Base-by-base conservation (phyloP, 2,113 vertebrate genomes). In the Cochlearius cochlearius region DNA sequence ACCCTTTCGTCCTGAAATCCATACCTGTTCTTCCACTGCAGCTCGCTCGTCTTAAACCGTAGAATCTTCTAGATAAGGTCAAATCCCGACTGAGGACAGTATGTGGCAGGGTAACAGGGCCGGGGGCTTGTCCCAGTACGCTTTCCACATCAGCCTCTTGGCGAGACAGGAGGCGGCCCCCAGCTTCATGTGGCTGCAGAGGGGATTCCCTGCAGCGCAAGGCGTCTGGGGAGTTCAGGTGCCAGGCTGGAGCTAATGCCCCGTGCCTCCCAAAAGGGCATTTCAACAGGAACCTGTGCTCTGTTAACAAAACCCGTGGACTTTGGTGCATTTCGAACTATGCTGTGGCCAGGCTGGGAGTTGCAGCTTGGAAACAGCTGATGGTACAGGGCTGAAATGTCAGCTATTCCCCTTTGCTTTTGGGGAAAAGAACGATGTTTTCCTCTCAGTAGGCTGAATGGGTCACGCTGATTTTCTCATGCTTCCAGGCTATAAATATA, bases 61-160 rank as follows among this genome's bases (percentile, higher is more conserved):
- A 16, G 14, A 26, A 92, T 19, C 32, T 92, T 78, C 34, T 23
- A 55, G 18, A 8, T 15, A 7, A 5, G 15, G 15, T 29, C 7
- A 64, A 47, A 52, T 27, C 36, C 27, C 73, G 30, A 12, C 6
- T 1, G 7, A 18, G 4, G 5, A 26, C 15, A 23, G 34, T 7
- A 2, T 9, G 3, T 1, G 3, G 11, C 30, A 52, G 30, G 6
- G 2, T 34, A 10, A 29, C 11, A n/a, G 3, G 18, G 20, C 5
- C 2, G 1, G 45, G 5, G 15, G 12, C 32, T 1, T 2, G 6
- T 63, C 15, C 27, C 7, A 7, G 8, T 25, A 21, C 36, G 7
- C 19, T 13, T 22, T 30, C 15, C 3, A 2, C 11, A 4, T 3
- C 1, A 0, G 30, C 11, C n/a, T 41, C 41, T 13, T 2, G 4